Evolutionary conservation across 1,140 invertebrate genomes (phyloP), one percentile per base, ranked within the genome.

Genomic region (Trissolcus basalis): DNA sequence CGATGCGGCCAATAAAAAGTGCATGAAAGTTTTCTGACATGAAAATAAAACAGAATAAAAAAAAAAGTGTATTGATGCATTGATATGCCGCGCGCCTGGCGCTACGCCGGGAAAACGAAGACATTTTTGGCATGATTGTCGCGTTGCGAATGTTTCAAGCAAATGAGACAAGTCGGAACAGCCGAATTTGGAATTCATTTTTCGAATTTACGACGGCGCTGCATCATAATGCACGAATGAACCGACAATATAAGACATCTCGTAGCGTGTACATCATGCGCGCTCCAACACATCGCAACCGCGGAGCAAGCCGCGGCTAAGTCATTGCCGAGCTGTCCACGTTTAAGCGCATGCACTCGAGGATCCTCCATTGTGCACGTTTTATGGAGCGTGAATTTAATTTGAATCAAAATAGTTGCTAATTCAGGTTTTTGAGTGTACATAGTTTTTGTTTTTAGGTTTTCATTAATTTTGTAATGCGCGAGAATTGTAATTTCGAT

Each of bases 371-470:
- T 71, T 71, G 68, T 71, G 36, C 59, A 35, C 50, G 51, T 63
- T 71, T 71, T 63, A 71, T 58, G 68, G 59, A 71, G 59, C 51
- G 68, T 63, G 56, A 71, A 71, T 47, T 44, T 63, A 71, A 71
- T 71, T 71, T 71, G 41, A 63, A 71, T 71, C 53, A 71, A 43
- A 55, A 55, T 55, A 55, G 36, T 55, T 55, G 43, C 36, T 44
- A 55, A 27, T 27, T 27, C 19, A 27, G 19, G 19, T 27, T 27
- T 27, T 27, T 6, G 19, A 6, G 2, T 27, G 19, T 27, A 27
- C 19, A n/a, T n/a, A 27, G 19, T 27, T 27, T 27, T 27, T 27
- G 19, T 27, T 27, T 6, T 6, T 6, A 27, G 19, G 6, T 27
- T 27, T 6, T n/a, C n/a, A n/a, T n/a, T n/a, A n/a, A n/a, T n/a